Evolutionary conservation across 2,797 vertebrate species (phyloP).

Genomic region (Ara ararauna): DNA sequence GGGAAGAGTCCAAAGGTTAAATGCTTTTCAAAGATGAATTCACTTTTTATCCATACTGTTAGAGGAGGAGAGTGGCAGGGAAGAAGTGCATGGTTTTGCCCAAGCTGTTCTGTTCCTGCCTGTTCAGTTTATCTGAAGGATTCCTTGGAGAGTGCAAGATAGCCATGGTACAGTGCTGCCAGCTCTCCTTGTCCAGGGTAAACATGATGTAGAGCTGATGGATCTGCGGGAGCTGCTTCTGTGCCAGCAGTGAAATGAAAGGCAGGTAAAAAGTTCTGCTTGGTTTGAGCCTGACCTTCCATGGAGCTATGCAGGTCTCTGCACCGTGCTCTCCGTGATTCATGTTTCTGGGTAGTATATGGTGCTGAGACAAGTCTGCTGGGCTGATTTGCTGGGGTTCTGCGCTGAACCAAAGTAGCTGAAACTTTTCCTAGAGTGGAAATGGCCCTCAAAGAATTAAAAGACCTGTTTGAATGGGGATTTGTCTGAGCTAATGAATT

Average conservation of each 20-base stretch:
- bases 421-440: neutral
- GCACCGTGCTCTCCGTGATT: neutral
- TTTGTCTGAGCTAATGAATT: neutral
- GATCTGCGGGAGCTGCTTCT: accelerated
- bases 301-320: neutral
- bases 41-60: neutral
- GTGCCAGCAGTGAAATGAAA: neutral
- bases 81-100: neutral
- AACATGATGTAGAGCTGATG: neutral
- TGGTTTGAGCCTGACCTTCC: neutral
- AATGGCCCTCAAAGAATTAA: neutral
- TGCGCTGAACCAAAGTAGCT: neutral
- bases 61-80: neutral
- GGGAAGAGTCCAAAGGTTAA: neutral
- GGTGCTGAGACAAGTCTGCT: neutral
- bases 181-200: neutral
- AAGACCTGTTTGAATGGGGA: neutral
- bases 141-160: neutral
- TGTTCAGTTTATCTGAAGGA: neutral
- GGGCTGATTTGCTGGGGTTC: neutral
- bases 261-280: neutral
- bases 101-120: neutral
- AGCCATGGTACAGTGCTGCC: neutral
- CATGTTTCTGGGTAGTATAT: neutral
- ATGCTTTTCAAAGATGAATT: neutral